Evolutionary conservation across 2,797 vertebrate genomes (phyloP).

Genomic region (Anguilla obscura): DNA sequence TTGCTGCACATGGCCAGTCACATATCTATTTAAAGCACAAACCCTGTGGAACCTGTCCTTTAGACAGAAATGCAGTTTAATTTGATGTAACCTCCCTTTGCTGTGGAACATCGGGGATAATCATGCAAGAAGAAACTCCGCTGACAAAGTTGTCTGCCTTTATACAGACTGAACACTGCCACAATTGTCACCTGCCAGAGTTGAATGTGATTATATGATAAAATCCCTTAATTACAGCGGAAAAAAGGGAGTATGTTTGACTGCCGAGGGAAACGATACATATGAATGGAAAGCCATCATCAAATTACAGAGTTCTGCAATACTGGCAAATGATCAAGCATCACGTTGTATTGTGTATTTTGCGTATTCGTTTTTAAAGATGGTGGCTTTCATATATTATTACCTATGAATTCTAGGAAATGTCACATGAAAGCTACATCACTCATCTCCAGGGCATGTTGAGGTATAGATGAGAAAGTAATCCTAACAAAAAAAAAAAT

Average conservation of each 20-base stretch:
- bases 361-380: neutral
- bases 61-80: neutral
- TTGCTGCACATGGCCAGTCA: no score
- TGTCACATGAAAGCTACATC: neutral
- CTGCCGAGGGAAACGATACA: neutral
- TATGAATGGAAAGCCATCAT: neutral
- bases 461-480: neutral
- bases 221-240: slow-evolving; percentile 3
- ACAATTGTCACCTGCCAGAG: neutral
- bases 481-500: neutral
- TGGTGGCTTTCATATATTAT: neutral
- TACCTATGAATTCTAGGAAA: neutral
- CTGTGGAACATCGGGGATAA: neutral
- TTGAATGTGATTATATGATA: neutral
- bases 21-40: slow-evolving; percentile 4
- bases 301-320: slow-evolving; percentile 4
- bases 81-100: neutral
- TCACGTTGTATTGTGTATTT: neutral
- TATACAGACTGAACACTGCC: neutral
- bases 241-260: neutral
- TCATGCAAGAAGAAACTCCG: neutral
- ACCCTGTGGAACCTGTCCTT: neutral
- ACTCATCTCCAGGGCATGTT: neutral
- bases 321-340: neutral
- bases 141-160: neutral